phyloP scores from a whole-genome alignment of 2,888 invertebrate species.

The Sarcophaga subvicina region DNA sequence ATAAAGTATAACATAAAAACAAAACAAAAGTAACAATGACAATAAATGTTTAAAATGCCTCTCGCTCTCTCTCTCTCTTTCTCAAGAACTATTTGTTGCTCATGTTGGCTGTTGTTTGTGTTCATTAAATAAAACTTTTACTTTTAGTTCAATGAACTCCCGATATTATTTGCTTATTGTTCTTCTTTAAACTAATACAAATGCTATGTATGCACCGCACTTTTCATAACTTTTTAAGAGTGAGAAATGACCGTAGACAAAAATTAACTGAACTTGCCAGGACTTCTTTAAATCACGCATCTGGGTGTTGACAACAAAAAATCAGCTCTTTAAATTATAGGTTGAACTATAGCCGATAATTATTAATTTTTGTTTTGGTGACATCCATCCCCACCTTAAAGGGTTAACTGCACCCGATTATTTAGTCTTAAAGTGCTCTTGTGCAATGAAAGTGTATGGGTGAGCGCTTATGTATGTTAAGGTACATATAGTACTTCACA shows the following conservation, averaged over 20 bases:
- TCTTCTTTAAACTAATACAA: not conserved
- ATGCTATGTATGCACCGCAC: not conserved
- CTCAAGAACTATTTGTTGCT: not conserved
- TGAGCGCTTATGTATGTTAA: not conserved
- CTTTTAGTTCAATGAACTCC: slow-evolving; percentile 2
- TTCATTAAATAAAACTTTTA: slow-evolving; percentile 2
- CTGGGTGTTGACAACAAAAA: not conserved
- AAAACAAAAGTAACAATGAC: not conserved
- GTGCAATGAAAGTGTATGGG: not conserved
- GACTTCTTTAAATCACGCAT: not conserved
- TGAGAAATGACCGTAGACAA: not conserved
- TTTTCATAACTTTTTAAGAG: not conserved
- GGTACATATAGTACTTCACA: not conserved
- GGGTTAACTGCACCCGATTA: no score
- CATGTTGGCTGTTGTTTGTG: no score
- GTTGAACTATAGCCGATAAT: no score
- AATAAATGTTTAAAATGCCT: not conserved
- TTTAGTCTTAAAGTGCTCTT: no score
- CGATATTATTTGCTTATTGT: not conserved
- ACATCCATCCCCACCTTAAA: no score
- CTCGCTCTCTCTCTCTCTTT: not conserved
- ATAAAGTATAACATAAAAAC: not conserved
- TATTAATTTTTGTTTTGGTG: no score
- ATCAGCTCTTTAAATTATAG: not conserved
- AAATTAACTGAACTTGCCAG: not conserved